A percentile compares a stretch with the other conserved stretches of the same genome.
Evolutionary conservation across 1,140 invertebrate species (phyloP).

Genomic region (Papilio helenus): DNA sequence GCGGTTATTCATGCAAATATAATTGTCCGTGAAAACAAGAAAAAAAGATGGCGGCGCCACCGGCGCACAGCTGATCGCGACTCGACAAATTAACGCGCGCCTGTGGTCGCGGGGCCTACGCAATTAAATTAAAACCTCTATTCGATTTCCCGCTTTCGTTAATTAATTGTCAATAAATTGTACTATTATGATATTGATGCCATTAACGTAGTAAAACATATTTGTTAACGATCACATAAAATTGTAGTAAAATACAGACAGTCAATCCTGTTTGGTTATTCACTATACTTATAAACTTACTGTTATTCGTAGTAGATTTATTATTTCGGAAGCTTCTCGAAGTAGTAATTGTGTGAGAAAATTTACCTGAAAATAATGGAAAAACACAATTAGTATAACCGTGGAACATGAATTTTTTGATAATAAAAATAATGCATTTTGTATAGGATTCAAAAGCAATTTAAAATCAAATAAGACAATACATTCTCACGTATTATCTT

Average conservation of each 20-base stretch:
- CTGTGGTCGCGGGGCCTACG: background rate
- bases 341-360: background rate
- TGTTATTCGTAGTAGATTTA: background rate
- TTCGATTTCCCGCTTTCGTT: background rate
- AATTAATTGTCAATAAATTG: background rate
- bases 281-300: background rate
- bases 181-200: background rate
- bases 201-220: background rate
- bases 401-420: background rate
- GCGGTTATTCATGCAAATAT: background rate
- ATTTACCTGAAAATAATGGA: slow-evolving; percentile 4
- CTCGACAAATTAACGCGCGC: background rate
- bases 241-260: background rate
- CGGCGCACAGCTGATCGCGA: background rate
- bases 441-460: background rate
- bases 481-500: background rate
- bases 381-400: background rate
- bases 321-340: background rate
- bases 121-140: slow-evolving; percentile 17
- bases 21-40: background rate
- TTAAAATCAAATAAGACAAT: background rate
- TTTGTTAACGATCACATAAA: background rate
- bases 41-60: slow-evolving; percentile 12
- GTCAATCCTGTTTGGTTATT: background rate
- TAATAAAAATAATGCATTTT: background rate